A percentile compares a stretch with the other conserved stretches of the same genome.
phyloP scores from a whole-genome alignment of 2,113 vertebrate species.

The Brachionichthys hirsutus region DNA sequence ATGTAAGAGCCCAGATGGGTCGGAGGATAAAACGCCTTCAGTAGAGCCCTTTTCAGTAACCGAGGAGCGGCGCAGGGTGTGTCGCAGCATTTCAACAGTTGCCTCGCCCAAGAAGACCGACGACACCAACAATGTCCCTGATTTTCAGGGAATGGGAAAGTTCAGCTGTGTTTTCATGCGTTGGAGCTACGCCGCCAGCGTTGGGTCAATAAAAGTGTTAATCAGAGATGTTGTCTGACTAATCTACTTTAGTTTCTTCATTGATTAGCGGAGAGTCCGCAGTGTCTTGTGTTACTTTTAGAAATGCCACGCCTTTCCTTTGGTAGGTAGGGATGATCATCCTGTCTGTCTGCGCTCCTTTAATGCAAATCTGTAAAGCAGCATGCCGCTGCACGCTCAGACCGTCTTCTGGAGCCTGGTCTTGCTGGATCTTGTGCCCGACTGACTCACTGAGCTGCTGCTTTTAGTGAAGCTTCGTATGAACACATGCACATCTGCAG shows the following conservation, averaged over 20 bases:
- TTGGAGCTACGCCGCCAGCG: background rate
- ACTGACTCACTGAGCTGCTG: slow-evolving; percentile 19
- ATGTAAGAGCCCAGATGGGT: slow-evolving; percentile 46
- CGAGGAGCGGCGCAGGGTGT: slow-evolving; percentile 57
- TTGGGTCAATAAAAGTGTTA: background rate
- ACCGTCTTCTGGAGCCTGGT: slow-evolving; percentile 28
- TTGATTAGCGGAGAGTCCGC: background rate
- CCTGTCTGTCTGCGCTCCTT: slow-evolving; percentile 17
- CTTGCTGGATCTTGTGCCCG: slow-evolving; percentile 39
- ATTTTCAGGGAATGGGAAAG: slow-evolving; percentile 41
- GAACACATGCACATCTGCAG: background rate
- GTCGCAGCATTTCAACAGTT: slow-evolving; percentile 60
- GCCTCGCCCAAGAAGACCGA: slow-evolving; percentile 60
- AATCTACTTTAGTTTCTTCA: background rate
- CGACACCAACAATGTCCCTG: slow-evolving; percentile 47
- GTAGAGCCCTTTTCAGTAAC: slow-evolving; percentile 47
- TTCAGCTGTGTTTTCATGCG: background rate
- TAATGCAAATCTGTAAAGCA: slow-evolving; percentile 34
- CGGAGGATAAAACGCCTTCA: slow-evolving; percentile 49
- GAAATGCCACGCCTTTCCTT: slow-evolving; percentile 32
- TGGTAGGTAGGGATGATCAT: slow-evolving; percentile 10
- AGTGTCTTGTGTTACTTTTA: background rate
- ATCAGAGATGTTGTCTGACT: background rate
- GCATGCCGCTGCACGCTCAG: slow-evolving; percentile 61
- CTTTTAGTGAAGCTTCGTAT: slow-evolving; percentile 7